Base-by-base conservation (phyloP, 2,797 vertebrate genomes). In the Brotula barbata region DNA sequence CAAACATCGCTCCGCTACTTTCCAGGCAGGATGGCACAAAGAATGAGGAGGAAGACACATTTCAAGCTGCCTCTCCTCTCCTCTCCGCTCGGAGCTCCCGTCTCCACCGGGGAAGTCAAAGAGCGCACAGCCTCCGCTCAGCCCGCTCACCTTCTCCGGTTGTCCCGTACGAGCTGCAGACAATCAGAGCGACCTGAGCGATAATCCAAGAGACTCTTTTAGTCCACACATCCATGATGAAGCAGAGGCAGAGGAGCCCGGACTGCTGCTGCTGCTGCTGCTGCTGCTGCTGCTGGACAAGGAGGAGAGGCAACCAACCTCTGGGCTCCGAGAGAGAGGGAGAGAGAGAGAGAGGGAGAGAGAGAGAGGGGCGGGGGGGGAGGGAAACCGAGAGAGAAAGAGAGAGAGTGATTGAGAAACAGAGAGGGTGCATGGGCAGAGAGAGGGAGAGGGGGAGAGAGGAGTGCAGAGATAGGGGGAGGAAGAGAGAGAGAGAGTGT, bases 321-420 rank as follows among this genome's bases (percentile, higher is more conserved):
- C 71, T 80, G 71, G 49, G 72, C 84, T 85, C 47, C 72, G 14
- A 63, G 61, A 68, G 70, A 73, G 59, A 8, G 25, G 25, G 25
- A 8, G 25, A 8, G 25, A 8, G 25, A 8, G 25, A 8, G 25
- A 8, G 25, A 2, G 16, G 39, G 22, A 15, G 31, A 14, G 21
- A n/a, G 40, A 22, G 33, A 22, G 33, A 8, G 36, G 17, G 52
- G 7, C 33, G 9, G 21, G 6, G 48, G 2, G 31, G 5, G 48
- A 9, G 48, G 2, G 42, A 15, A 16, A 15, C 12, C 2, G 10
- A 21, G 19, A 15, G 44, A n/a, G 59, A 1, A n/a, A 17, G 31
- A 6, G 20, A 12, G 8, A 1, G n/a, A 2, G 25, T 11, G 11
- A 16, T 40, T 16, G 48, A 19, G 49, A 12, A 15, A 25, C 39